Conservation (phyloP, 1,140 invertebrate genomes). For the Diprion similis region DNA sequence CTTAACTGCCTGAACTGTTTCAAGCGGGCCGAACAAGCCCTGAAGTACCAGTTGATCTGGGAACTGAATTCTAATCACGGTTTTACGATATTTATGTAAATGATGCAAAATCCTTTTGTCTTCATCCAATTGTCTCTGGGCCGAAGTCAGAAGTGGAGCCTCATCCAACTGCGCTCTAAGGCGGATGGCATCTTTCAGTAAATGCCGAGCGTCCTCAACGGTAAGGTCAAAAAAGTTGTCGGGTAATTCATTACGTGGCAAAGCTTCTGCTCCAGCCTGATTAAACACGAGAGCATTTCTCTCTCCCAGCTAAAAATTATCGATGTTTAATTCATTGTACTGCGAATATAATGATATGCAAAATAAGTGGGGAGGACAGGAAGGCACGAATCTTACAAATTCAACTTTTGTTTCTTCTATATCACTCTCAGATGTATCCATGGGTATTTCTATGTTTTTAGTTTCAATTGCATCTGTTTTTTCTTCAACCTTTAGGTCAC, state of each 20-base stretch:
- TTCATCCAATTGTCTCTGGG: conserved; percentile 68
- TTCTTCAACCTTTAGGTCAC: conserved; percentile 16
- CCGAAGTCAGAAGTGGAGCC: conserved; percentile 71
- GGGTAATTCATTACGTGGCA: conserved; percentile 69
- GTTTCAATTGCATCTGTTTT: conserved; percentile 37
- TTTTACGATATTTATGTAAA: conserved; percentile 73
- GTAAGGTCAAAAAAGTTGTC: conserved; percentile 88
- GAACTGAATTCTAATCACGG: conserved; percentile 81
- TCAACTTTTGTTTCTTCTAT: conserved; percentile 58
- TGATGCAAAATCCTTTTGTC: conserved; percentile 66
- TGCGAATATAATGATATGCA: background rate
- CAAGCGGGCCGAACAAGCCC: conserved; percentile 75
- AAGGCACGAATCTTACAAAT: conserved; percentile 55
- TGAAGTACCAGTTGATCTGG: conserved; percentile 82
- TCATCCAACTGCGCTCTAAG: conserved; percentile 68
- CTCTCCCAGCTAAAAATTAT: conserved; percentile 66
- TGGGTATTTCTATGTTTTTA: conserved; percentile 27
- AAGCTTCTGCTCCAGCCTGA: conserved; percentile 63
- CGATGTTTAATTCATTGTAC: conserved; percentile 25
- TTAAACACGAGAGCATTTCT: conserved; percentile 75
- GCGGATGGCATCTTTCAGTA: conserved; percentile 75
- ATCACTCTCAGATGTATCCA: conserved; percentile 17
- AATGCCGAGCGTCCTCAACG: conserved; percentile 75
- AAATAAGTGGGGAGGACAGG: too few species aligned
- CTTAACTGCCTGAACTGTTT: conserved; percentile 71